Base-by-base conservation (phyloP, 2,113 vertebrate genomes). In the Nibea coibor region DNA sequence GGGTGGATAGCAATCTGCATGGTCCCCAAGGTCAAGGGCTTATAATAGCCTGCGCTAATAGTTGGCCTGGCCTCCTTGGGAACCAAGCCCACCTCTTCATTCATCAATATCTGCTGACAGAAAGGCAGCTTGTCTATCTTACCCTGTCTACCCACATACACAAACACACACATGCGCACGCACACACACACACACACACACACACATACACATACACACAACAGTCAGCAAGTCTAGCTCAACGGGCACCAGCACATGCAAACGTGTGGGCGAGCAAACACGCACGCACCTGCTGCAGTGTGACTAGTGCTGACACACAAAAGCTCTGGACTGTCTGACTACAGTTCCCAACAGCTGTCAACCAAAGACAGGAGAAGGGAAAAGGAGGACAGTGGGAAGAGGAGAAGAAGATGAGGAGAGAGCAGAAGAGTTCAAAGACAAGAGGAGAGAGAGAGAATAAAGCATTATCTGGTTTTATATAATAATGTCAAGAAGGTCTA, bases 91-190 rank as follows among this genome's bases (percentile, higher is more conserved):
- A 84, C 42, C 62, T 79, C 78, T 78, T 88, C 77, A 88, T 81
- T 90, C 78, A 88, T 88, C 87, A 88, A 72, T 71, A 86, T 86
- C 80, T 90, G 86, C 67, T 91, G 90, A 93, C 89, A 90, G 84
- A 78, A 43, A 81, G 72, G 43, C 82, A 74, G 82, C 72, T 59
- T 58, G 42, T 72, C 82, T 63, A 48, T 80, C 80, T 82, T 75
- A 73, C 16, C 50, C 10, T 50, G 26, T 58, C 61, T 22, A 22
- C 67, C 6, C 10, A 42, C 66, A 19, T 58, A 64, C 59, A 26
- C 53, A 56, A 50, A 31, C 8, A 70, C 42, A 72, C 72, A 63
- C 61, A n/a, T n/a, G 3, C 57, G 7, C 35, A 8, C 35, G 4
- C 35, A 8, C 35, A 35, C 35, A 35, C 35, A 35, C 35, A 35